Evolutionary conservation across 1,140 invertebrate genomes (phyloP), one percentile per base, ranked within the genome.

Genomic region (Elysia chlorotica): DNA sequence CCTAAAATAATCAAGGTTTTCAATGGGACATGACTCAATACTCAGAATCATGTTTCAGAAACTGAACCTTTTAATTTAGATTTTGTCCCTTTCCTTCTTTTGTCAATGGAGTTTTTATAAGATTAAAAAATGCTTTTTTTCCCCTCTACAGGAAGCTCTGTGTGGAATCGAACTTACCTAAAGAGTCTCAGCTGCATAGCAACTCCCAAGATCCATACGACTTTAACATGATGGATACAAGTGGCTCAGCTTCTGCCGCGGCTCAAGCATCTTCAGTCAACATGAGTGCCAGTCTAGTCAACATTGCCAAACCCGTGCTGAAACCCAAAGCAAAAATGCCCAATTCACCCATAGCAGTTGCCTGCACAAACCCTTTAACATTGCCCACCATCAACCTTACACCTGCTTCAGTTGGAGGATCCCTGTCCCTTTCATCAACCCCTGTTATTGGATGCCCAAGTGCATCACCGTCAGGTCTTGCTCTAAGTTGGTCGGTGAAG

Each of bases 191-290:
- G 57, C 61, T 74, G 57, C 25, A 62, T 2, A 77, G 74, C 38
- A 81, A 76, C 62, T 81, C 80, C 31, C 78, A 82, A 63, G 84
- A 86, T 72, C 84, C 84, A 0, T 86, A 86, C 74, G 84, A 85
- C 53, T 86, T 86, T 71, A 81, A 77, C 37, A 67, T 77, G 41
- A 48, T 82, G 35, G 82, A 85, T 66, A 68, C 68, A 28, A 73
- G 71, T 54, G 63, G 73, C 30, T 66, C 71, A 63, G 37, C 62
- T 30, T 36, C 65, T 21, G 67, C n/a, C n/a, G n/a, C n/a, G n/a
- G n/a, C n/a, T n/a, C n/a, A n/a, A n/a, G n/a, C n/a, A n/a, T n/a
- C n/a, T n/a, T n/a, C n/a, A n/a, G 56, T n/a, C 75, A 77, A 33
- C 74, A 74, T 73, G 14, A 79, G 66, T 59, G 37, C 73, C 66